These are phyloP conservation scores for Macrosoma leucophasiata DNA, from an alignment of 2,888 invertebrate species.

Conservation along the genomic window DNA sequence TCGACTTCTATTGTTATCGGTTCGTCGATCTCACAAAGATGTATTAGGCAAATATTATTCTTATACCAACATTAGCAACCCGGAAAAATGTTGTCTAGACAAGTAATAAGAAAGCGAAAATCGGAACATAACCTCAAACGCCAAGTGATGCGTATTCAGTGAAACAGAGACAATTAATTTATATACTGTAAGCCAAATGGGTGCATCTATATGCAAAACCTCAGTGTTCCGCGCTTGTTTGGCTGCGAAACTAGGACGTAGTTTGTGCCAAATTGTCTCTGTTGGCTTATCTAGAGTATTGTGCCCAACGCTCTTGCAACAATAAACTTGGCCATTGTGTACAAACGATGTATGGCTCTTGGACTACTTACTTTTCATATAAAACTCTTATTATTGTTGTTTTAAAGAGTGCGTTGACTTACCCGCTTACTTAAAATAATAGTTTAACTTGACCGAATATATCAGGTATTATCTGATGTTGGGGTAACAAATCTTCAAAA, in stretches of 20 bases:
- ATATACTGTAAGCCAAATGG: conserved; percentile 68
- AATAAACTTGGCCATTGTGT: conserved; percentile 60
- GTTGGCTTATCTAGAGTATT: conserved; percentile 72
- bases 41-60: too few species aligned
- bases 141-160: conserved; percentile 50
- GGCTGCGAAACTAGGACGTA: conserved; percentile 64
- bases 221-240: conserved; percentile 58
- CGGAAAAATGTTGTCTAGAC: too few species aligned
- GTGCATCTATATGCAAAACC: conserved; percentile 72
- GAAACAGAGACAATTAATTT: conserved; percentile 66
- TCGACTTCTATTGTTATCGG: too few species aligned
- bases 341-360: conserved; percentile 48
- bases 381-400: conserved; percentile 11
- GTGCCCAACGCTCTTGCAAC: conserved; percentile 57
- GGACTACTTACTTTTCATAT: conserved; percentile 46
- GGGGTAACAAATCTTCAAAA: too few species aligned
- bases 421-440: too few species aligned
- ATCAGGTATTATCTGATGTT: too few species aligned
- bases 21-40: too few species aligned
- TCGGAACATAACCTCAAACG: conserved; percentile 29
- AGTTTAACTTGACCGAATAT: too few species aligned
- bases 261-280: conserved; percentile 73
- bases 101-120: conserved; percentile 31
- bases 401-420: too few species aligned
- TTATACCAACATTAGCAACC: too few species aligned